A percentile compares a stretch with the other conserved stretches of the same genome.
Evolutionary conservation across 35 echinoderm and acorn worm genomes (phyloP).

Genomic region (Lytechinus variegatus): DNA sequence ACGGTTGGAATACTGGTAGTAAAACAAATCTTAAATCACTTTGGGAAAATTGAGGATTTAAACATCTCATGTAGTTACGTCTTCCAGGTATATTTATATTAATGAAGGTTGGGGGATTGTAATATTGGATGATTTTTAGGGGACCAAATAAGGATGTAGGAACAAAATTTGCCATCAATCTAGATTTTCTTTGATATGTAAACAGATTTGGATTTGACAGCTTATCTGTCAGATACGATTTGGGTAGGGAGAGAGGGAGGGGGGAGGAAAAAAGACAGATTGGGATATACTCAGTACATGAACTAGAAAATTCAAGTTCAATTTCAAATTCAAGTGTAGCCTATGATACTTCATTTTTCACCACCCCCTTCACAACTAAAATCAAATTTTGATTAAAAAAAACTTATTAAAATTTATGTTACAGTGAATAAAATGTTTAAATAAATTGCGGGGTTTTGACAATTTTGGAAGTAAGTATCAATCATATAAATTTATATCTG

Average conservation of each 20-base stretch:
- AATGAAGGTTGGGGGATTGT: not conserved
- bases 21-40: not conserved
- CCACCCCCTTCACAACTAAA: too few relatives aligned
- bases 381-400: too few relatives aligned
- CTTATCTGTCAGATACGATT: not conserved
- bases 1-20: not conserved
- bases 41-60: slow-evolving; percentile 12
- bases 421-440: too few relatives aligned
- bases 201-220: not conserved
- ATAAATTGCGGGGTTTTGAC: too few relatives aligned
- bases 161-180: not conserved
- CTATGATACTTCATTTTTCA: too few relatives aligned
- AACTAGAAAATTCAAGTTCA: too few relatives aligned
- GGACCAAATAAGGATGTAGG: not conserved
- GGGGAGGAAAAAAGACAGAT: too few relatives aligned
- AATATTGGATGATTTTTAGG: not conserved
- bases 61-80: not conserved
- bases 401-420: too few relatives aligned
- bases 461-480: too few relatives aligned
- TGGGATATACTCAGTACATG: too few relatives aligned
- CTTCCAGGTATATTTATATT: not conserved
- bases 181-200: not conserved
- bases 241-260: not conserved
- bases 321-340: too few relatives aligned
- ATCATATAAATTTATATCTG: too few relatives aligned